Conservation (phyloP, 1,140 invertebrate species). For the Metaphire vulgaris region DNA sequence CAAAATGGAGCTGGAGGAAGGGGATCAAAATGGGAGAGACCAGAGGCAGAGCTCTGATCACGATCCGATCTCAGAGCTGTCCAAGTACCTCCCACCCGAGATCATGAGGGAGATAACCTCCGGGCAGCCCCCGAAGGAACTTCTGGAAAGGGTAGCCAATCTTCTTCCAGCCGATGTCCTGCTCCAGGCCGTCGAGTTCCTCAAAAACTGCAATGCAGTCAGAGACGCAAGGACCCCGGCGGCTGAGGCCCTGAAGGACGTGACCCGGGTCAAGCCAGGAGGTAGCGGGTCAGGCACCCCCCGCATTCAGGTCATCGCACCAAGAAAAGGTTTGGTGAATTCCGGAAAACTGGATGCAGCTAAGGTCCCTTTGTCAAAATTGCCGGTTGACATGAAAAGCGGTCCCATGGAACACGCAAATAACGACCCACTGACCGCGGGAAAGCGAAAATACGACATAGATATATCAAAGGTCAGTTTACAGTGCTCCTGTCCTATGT, state of each 20-base stretch:
- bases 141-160: neutral
- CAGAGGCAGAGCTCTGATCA: neutral
- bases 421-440: no score
- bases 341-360: neutral
- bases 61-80: neutral
- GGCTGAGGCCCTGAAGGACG: neutral
- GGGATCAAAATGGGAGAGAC: no score
- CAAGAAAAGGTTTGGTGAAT: neutral
- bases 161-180: neutral
- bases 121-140: neutral
- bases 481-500: no score
- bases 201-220: neutral
- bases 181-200: neutral
- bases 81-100: neutral
- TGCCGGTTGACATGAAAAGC: no score
- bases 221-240: no score
- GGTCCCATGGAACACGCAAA: no score
- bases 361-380: no score
- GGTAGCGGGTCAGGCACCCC: neutral
- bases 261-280: neutral
- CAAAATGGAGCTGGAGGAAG: no score
- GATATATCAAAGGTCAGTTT: no score
- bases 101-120: neutral
- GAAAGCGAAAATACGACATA: no score
- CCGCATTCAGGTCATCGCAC: neutral